Base-by-base conservation (phyloP, 2,113 vertebrate species). In the Grammomys dolichurus region DNA sequence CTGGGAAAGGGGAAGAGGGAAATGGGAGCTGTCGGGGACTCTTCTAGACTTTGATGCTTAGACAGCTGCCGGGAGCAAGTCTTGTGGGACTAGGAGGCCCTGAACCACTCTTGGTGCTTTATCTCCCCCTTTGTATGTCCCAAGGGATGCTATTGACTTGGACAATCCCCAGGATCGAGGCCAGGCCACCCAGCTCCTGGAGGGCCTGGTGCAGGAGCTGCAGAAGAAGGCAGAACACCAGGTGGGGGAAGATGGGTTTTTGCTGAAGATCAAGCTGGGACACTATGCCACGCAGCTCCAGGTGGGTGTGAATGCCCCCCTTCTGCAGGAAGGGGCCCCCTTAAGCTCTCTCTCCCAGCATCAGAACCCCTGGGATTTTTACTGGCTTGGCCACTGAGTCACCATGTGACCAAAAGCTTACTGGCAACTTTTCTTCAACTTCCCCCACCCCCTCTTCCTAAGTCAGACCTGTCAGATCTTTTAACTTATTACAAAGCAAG, bases 221-320 rank as follows among this genome's bases (percentile, higher is more conserved):
- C 99, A 99, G 98, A 99, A 99, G 98, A 99, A 99, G 97, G 99
- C 99, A 0, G 99, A 99, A 72, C 99, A 99, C 98, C 99, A 99
- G 97, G 99, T 99, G 81, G 99, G 99, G 16, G 99, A 99, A 96
- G 99, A 99, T 0, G 99, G 99, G 92, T 99, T 99, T 97, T 97
- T 99, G 88, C 99, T 99, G 98, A 99, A 99, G 99, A 99, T 99
- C 98, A 99, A 99, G 98, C 99, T 99, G 98, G 99, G 99, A 93
- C 99, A 99, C 98, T 99, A 99, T 0, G 99, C 99, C 95, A 99
- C 98, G 0, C 99, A 99, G 98, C 99, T 99, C 80, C 99, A 99
- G 99, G 99, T 98, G 75, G 97, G 98, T 95, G 82, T 40, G 65
- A 7, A 95, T 0, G 5, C 63, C 0, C 9, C 63, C 43, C 56